Evolutionary conservation across 2,113 vertebrate species (phyloP).

Genomic region (mouse (Mus musculus)): GRCm39 chr11:113019001-113019500

Average conservation of each 20-base stretch:
- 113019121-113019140: too few relatives aligned
- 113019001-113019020: too few relatives aligned
- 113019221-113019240: accelerated
- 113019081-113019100: neutral
- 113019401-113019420: too few relatives aligned
- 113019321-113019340: neutral
- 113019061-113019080: neutral
- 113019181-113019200: neutral
- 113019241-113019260: accelerated
- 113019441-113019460: neutral
- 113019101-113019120: neutral
- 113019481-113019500: neutral
- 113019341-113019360: neutral
- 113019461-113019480: neutral
- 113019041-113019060: neutral
- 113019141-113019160: accelerated
- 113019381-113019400: neutral
- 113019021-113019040: neutral
- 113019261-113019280: neutral
- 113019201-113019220: neutral
- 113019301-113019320: neutral
- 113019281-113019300: neutral
- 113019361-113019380: neutral
- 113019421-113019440: neutral
- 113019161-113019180: neutral